These are phyloP conservation scores for Macrostomum lignano DNA, from an alignment of 1,140 invertebrate genomes.

Conservation along the genomic window DNA sequence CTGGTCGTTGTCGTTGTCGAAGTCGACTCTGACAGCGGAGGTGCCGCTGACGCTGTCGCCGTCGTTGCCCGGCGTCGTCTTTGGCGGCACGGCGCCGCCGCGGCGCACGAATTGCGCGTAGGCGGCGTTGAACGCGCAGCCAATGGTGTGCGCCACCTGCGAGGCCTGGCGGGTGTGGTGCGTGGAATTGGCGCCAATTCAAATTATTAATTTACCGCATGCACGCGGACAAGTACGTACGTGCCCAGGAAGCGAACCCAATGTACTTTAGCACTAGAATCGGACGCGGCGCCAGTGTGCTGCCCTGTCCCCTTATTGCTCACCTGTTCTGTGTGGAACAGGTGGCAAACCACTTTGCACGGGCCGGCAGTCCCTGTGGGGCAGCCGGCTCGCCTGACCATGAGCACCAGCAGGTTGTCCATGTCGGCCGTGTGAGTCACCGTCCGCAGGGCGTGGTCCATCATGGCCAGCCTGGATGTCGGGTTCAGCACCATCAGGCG, in stretches of 20 bases:
- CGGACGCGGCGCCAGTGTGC: no score
- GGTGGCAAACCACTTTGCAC: slow-evolving; percentile 88
- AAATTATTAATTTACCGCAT: no score
- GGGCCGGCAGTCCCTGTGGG: slow-evolving; percentile 13
- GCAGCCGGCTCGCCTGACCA: slow-evolving; percentile 50
- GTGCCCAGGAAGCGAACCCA: no score
- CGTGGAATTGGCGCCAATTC: no score
- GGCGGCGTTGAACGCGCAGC: slow-evolving; percentile 95
- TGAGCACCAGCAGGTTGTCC: slow-evolving; percentile 81
- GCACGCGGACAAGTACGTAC: no score
- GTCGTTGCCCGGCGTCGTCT: no score
- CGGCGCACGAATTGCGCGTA: slow-evolving; percentile 99
- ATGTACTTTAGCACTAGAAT: no score
- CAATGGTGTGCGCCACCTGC: slow-evolving; percentile 94
- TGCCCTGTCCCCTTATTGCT: no score
- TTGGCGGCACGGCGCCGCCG: no score
- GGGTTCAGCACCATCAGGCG: slow-evolving; percentile 99
- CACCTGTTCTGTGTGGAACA: slow-evolving; percentile 93
- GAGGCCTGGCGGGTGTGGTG: slow-evolving; percentile 43
- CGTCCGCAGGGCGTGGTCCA: slow-evolving; percentile 88
- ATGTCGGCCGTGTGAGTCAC: slow-evolving; percentile 77
- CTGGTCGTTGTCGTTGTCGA: no score
- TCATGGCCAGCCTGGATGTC: slow-evolving; percentile 84
- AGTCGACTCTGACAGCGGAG: no score
- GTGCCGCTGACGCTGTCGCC: no score